A percentile compares a stretch with the other conserved stretches of the same genome.
Conservation (phyloP, 2,113 vertebrate species). For the Spheniscus mendiculus region DNA sequence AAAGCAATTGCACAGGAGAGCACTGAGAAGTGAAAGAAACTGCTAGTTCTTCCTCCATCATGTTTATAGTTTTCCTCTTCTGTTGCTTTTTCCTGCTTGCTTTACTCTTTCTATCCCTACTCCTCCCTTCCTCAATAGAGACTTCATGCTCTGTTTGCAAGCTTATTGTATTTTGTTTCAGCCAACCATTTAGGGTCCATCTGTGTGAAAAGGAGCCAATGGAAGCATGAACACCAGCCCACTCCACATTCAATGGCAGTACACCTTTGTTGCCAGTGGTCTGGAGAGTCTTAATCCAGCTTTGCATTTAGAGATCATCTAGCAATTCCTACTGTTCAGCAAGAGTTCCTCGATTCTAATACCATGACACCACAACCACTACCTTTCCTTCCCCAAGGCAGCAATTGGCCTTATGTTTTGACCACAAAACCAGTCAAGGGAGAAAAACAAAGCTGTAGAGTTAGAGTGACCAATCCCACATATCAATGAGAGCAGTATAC, state of each 20-base stretch:
- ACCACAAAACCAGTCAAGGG: neutral
- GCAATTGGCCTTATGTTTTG: neutral
- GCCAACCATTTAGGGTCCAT: neutral
- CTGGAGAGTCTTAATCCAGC: neutral
- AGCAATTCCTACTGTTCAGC: neutral
- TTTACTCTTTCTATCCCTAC: neutral
- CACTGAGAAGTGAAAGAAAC: neutral
- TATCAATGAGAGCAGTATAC: neutral
- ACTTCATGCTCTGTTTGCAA: neutral
- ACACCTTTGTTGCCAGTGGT: neutral
- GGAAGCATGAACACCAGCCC: neutral
- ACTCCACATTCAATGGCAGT: accelerated
- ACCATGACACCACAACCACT: neutral
- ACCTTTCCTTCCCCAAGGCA: neutral
- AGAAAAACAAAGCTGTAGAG: neutral
- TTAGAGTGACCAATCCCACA: neutral
- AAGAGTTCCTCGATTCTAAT: neutral
- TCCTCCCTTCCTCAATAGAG: neutral
- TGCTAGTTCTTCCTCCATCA: neutral
- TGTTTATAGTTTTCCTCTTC: neutral
- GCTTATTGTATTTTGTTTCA: neutral
- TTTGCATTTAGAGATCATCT: neutral
- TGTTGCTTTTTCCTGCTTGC: neutral
- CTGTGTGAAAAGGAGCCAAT: neutral
- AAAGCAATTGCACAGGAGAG: neutral